Percentiles rank a stretch among this genome's conserved stretches.
Evolutionary conservation across 2,797 vertebrate species (phyloP).

Genomic region (Denticeps clupeoides): DNA sequence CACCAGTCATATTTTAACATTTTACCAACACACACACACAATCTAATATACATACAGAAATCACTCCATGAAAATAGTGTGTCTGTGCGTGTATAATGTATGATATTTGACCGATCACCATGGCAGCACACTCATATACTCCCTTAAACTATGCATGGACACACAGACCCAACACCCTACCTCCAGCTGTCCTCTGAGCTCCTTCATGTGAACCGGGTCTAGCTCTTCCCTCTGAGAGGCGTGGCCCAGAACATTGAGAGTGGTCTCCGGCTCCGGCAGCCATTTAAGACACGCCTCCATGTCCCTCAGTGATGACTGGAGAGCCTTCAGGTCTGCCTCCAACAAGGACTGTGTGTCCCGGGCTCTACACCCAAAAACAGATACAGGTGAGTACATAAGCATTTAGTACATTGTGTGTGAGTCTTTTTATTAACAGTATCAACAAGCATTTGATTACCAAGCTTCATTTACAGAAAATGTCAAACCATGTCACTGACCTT

Average conservation of each 20-base stretch:
- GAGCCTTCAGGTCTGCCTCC: slow-evolving; percentile 71
- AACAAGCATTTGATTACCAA: no score
- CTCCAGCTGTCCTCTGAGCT: slow-evolving; percentile 76
- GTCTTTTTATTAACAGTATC: no score
- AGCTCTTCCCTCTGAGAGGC: slow-evolving; percentile 77
- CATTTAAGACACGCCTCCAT: slow-evolving; percentile 89
- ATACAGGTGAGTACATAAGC: not conserved
- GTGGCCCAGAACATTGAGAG: slow-evolving; percentile 76
- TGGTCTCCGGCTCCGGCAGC: slow-evolving; percentile 89
- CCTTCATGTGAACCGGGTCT: slow-evolving; percentile 60
- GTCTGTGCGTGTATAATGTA: no score
- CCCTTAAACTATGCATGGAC: slow-evolving; percentile 2
- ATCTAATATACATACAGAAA: no score
- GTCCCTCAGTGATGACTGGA: slow-evolving; percentile 76
- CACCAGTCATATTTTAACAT: no score
- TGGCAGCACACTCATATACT: not conserved
- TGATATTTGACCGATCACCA: no score
- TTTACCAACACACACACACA: no score
- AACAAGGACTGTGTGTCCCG: slow-evolving; percentile 69
- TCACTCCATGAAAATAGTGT: no score
- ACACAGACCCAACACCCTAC: slow-evolving; percentile 48
- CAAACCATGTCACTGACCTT: no score
- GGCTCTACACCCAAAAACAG: slow-evolving; percentile 50
- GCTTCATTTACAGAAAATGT: no score
- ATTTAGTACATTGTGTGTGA: not conserved